phyloP scores from a whole-genome alignment of 2,888 invertebrate species.

The Luffia ferchaultella region DNA sequence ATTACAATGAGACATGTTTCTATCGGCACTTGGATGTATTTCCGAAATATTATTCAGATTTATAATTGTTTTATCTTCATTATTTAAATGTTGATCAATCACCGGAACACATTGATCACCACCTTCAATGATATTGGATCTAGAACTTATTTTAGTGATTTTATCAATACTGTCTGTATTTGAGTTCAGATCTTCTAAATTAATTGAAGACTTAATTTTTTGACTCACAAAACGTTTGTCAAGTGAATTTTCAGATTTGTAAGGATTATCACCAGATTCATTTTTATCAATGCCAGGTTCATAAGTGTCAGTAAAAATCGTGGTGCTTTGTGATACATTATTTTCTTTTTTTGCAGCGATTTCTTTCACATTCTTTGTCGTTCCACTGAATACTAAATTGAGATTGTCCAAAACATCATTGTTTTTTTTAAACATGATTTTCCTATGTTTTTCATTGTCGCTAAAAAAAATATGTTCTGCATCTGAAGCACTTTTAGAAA shows the following conservation, averaged over 20 bases:
- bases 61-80: conserved; percentile 1
- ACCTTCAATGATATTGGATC: conserved; percentile 13
- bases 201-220: background rate
- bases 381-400: too few species aligned
- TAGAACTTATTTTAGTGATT: background rate
- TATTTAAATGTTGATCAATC: conserved; percentile 22
- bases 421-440: background rate
- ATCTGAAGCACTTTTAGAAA: conserved; percentile 6
- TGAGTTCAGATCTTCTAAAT: background rate
- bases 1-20: too few species aligned
- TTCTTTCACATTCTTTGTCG: background rate
- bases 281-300: too few species aligned
- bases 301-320: too few species aligned
- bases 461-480: background rate
- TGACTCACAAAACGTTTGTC: too few species aligned
- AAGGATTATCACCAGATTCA: too few species aligned
- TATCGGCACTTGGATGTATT: background rate
- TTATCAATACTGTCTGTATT: background rate
- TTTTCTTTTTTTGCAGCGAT: too few species aligned
- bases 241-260: too few species aligned
- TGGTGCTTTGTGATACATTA: too few species aligned
- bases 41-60: background rate
- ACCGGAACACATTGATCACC: conserved; percentile 51
- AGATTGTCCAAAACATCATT: too few species aligned
- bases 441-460: background rate